A percentile compares a stretch with the other conserved stretches of the same genome.
Conservation (phyloP, 2,888 invertebrate species). For the Lepeophtheirus nordmannii region DNA sequence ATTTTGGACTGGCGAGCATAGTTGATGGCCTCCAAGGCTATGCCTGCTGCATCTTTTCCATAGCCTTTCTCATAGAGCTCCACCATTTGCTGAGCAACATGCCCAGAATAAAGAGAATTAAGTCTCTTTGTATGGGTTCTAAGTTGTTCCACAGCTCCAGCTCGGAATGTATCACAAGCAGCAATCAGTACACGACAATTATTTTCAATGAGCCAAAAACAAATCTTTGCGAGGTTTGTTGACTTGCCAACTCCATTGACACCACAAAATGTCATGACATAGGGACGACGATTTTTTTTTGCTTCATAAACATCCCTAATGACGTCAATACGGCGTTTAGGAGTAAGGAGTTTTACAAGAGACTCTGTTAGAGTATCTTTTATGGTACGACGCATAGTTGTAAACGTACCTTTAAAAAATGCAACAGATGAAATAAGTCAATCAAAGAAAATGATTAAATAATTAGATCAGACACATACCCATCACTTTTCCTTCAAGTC, state of each 20-base stretch:
- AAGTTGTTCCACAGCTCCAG: constrained; percentile 95
- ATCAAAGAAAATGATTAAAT: neutral
- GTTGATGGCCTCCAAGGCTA: constrained; percentile 90
- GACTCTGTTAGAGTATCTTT: constrained; percentile 75
- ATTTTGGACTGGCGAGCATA: constrained; percentile 62
- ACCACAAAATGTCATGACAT: constrained; percentile 90
- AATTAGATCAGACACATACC: neutral
- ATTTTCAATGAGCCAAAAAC: constrained; percentile 98
- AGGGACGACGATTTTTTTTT: constrained; percentile 61
- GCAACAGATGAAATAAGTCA: neutral
- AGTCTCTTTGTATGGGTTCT: constrained; percentile 83
- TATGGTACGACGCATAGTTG: constrained; percentile 72
- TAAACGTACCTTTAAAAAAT: constrained; percentile 70
- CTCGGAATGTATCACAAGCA: constrained; percentile 97
- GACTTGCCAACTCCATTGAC: constrained; percentile 99
- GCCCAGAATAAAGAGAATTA: constrained; percentile 73
- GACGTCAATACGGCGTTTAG: constrained; percentile 85
- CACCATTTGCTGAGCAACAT: constrained; percentile 56
- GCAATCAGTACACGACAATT: constrained; percentile 87
- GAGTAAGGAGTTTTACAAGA: constrained; percentile 81
- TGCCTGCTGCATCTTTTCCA: constrained; percentile 81
- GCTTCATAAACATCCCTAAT: constrained; percentile 87
- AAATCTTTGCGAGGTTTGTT: constrained; percentile 95
- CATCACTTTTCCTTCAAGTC: constrained; percentile 63
- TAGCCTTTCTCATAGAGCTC: constrained; percentile 96